Base-by-base conservation (phyloP, 2,113 vertebrate species). In the Vidua macroura region DNA sequence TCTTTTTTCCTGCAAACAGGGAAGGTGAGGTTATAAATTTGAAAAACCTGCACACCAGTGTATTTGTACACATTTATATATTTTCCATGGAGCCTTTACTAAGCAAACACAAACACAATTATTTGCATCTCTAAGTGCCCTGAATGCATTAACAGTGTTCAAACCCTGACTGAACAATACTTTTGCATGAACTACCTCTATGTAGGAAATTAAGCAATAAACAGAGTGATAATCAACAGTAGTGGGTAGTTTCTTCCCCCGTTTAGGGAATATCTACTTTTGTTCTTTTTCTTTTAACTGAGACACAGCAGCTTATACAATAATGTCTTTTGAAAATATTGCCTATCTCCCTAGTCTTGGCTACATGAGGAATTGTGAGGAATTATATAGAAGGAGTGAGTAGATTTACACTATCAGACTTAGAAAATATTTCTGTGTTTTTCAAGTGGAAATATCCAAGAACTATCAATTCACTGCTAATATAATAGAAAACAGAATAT, bases 341-440 rank as follows among this genome's bases (percentile, higher is more conserved):
- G 13, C 6, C 8, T 41, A 49, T 63, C 7, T 86, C 1, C 2
- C 8, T 5, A 22, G 1, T 24, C 7, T 15, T 72, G 10, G 1
- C 2, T 37, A 6, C 7, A 73, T 27, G 43, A 43, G 11, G 6
- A 76, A 51, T 52, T 77, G 25, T 67, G 18, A 75, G 35, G 20
- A 89, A n/a, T 22, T 49, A 17, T 17, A 3, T 9, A 33, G 46
- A 44, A 80, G 35, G 63, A 55, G 1, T 20, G 10, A 53, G 58
- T 22, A 13, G 10, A 66, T 56, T 77, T 31, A 81, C 62, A 21
- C 16, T 11, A 44, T 44, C 27, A 66, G 15, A 5, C 23, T 52
- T 70, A 43, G 15, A 86, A 80, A n/a, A 31, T 25, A 48, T 44
- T 39, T 76, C 4, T 35, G 3, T 60, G 7, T 58, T 80, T 88